phyloP scores from a whole-genome alignment of 2,888 invertebrate genomes.

The Apamea epomidion region DNA sequence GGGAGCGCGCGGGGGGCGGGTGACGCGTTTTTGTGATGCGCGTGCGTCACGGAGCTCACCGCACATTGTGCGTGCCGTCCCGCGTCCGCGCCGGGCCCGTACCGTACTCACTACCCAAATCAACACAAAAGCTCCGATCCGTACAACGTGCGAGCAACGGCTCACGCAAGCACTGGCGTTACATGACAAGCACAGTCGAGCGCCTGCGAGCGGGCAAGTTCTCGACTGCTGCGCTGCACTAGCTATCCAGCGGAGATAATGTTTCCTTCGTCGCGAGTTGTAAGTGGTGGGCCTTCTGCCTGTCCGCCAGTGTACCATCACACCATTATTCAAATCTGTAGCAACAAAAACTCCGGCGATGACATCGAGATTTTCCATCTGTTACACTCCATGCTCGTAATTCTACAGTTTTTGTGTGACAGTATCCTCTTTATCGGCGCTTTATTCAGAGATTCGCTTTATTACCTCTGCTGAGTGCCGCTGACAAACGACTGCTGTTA shows the following conservation, averaged over 20 bases:
- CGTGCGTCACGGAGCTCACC: slow-evolving; percentile 81
- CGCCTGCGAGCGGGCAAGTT: neutral
- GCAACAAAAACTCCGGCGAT: slow-evolving; percentile 66
- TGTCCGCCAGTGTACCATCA: neutral
- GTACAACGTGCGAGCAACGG: neutral
- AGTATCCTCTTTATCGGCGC: slow-evolving; percentile 53
- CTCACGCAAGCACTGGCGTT: neutral
- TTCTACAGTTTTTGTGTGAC: slow-evolving; percentile 66
- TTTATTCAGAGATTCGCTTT: slow-evolving; percentile 61
- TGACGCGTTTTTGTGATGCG: slow-evolving; percentile 76
- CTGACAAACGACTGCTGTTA: slow-evolving; percentile 26
- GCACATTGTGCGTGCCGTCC: slow-evolving; percentile 50
- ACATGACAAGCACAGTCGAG: neutral
- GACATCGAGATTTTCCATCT: slow-evolving; percentile 71
- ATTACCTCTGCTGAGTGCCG: slow-evolving; percentile 39
- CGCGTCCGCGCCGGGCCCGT: slow-evolving; percentile 15
- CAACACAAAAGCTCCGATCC: slow-evolving; percentile 43
- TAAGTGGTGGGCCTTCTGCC: slow-evolving; percentile 38
- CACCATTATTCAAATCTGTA: slow-evolving; percentile 76
- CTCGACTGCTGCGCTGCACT: neutral
- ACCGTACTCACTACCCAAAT: slow-evolving; percentile 16
- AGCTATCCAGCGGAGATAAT: too few relatives aligned
- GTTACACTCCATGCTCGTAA: slow-evolving; percentile 71
- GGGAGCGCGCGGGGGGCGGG: slow-evolving; percentile 46
- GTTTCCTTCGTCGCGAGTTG: neutral